Evolutionary conservation across 1,140 invertebrate species (phyloP).

Genomic region (Apis florea): DNA sequence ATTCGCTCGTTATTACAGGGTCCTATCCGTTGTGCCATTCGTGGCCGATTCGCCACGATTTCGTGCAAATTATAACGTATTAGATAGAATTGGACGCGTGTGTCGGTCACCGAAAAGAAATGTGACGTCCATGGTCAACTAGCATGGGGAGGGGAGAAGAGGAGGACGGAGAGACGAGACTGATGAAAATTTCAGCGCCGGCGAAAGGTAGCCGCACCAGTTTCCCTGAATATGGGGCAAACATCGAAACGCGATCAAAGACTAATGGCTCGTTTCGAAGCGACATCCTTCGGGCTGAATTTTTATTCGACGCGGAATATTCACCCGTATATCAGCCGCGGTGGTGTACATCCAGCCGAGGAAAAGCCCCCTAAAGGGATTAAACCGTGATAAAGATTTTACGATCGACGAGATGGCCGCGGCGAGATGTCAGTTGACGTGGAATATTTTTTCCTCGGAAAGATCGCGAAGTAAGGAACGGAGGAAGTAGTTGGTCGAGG

Average conservation of each 20-base stretch:
- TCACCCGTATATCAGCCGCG: slow-evolving; percentile 19
- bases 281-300: not conserved
- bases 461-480: slow-evolving; percentile 23
- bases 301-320: slow-evolving; percentile 31
- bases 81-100: no score
- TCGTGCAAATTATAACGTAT: no score
- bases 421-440: not conserved
- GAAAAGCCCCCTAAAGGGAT: slow-evolving; percentile 41
- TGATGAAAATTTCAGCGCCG: not conserved
- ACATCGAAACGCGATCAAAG: slow-evolving; percentile 24
- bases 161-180: no score
- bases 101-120: no score
- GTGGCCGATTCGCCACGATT: not conserved
- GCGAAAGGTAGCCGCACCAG: no score
- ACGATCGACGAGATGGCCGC: slow-evolving; percentile 34
- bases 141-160: no score
- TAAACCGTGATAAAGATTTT: slow-evolving; percentile 60
- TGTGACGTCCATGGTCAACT: no score
- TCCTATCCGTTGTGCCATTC: no score
- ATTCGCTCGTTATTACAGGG: not conserved
- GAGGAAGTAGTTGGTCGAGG: no score
- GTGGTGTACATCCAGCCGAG: not conserved
- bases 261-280: slow-evolving; percentile 29
- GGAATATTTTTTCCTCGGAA: not conserved
- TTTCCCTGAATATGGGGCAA: not conserved